Evolutionary conservation across 2,113 vertebrate genomes (phyloP).

Genomic region (Seriola quinqueradiata): DNA sequence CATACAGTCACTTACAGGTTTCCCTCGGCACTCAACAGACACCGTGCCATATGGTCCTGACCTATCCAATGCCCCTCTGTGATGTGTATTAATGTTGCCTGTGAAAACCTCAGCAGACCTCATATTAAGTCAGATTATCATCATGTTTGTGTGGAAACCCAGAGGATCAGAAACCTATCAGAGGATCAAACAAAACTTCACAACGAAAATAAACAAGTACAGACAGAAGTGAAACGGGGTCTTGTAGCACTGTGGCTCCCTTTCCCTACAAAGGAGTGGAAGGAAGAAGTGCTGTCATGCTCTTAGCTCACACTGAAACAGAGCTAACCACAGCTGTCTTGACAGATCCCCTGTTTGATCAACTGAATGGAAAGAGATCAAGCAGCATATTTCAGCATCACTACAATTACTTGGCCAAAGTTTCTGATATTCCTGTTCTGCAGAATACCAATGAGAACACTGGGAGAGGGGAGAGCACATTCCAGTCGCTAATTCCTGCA

Average conservation of each 20-base stretch:
- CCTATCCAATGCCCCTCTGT: conserved; percentile 19
- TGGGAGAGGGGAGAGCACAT: neutral
- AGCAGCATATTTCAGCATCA: conserved; percentile 69
- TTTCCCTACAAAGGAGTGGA: conserved; percentile 10
- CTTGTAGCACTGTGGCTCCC: conserved; percentile 40
- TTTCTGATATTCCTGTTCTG: conserved; percentile 36
- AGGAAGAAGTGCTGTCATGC: conserved; percentile 17
- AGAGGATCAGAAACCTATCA: conserved; percentile 16
- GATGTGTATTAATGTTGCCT: conserved; percentile 33
- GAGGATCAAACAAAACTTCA: conserved; percentile 68
- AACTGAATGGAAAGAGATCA: conserved; percentile 71
- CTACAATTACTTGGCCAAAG: conserved; percentile 56
- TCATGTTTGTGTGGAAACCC: conserved; percentile 21
- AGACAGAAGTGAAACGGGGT: conserved; percentile 39
- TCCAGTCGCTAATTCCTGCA: conserved; percentile 18
- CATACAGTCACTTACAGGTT: conserved; percentile 46
- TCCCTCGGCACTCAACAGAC: conserved; percentile 43
- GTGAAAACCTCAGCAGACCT: conserved; percentile 24
- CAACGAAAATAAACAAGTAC: conserved; percentile 50
- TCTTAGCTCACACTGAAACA: conserved; percentile 32
- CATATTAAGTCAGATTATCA: conserved; percentile 51
- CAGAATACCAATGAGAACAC: conserved; percentile 55
- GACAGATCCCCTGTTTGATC: conserved; percentile 70
- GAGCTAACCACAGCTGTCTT: conserved; percentile 34
- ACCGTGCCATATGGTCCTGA: conserved; percentile 53